Base-by-base conservation (phyloP, 35 echinoderm and acorn worm genomes). In the Acanthaster planci region DNA sequence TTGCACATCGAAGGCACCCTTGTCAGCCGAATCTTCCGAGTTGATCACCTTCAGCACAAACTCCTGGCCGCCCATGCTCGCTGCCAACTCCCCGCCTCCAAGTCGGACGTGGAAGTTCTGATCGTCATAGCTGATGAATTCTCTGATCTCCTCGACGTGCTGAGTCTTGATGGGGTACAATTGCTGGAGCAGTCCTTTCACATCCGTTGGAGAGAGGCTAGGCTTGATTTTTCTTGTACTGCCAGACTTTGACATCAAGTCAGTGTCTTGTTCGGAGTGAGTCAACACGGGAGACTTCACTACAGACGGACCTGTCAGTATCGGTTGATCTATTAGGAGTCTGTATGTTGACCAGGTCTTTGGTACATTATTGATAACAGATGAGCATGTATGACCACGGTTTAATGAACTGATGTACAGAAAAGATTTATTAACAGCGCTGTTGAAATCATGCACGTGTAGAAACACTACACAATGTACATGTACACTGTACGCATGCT, bases 41-140 rank as follows among this genome's bases (percentile, higher is more conserved):
- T 72, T 72, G 29, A 72, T 72, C 15, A 72, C 8, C 34, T 72
- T 72, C 64, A 72, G 64, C 26, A 72, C 64, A 72, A 72, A 72
- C 34, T 72, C 64, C 30, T 72, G 2, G 34, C 34, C 64, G 26
- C 34, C 9, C 34, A 31, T 9, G 14, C 26, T 72, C 16, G 23
- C 23, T 26, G 64, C 15, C 18, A 14, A 26, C 19, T 34, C 64
- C 26, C 34, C 64, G 64, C 64, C 2, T 29, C 64, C 26, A 14
- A 72, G 7, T 29, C 18, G 23, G 15, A 72, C 64, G 34, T 36
- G 30, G 64, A 72, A 72, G 64, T 72, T 72, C 23, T 72, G 64
- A 72, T 72, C 64, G 15, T 26, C 7, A 72, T 72, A 72, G 64
- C 19, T 29, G 14, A 72, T 0, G 1, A 72, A 34, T 29, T 72